These are phyloP conservation scores for Spea multiplicata DNA, from an alignment of 2,113 vertebrate species.

Conservation along the genomic window DNA sequence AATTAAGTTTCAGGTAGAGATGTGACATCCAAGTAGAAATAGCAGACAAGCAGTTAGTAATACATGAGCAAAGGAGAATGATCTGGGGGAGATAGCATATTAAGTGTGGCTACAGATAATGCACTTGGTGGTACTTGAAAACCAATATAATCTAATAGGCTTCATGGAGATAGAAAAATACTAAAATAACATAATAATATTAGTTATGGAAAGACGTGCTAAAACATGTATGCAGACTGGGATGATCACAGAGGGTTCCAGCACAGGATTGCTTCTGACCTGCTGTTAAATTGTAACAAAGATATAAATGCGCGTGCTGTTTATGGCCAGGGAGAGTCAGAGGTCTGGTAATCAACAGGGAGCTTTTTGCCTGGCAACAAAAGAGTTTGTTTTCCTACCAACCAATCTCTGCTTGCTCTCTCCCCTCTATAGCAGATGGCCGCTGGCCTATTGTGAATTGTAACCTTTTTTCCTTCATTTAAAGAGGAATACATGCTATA, in stretches of 20 bases:
- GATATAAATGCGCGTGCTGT: slow-evolving; percentile 3
- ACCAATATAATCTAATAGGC: too few species aligned
- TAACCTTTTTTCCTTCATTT: slow-evolving; percentile 5
- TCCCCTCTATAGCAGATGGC: slow-evolving; percentile 31
- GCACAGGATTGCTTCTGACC: not conserved
- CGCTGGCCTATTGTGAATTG: slow-evolving; percentile 17
- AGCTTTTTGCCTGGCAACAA: slow-evolving; percentile 28
- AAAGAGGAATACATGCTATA: not conserved
- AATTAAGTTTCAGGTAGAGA: too few species aligned
- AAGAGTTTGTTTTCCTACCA: slow-evolving; percentile 24
- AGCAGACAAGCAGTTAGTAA: too few species aligned
- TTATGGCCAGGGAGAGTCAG: not conserved
- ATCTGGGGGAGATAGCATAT: too few species aligned
- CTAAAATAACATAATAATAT: too few species aligned
- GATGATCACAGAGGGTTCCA: not conserved
- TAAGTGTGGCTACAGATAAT: too few species aligned
- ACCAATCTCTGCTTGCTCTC: not conserved
- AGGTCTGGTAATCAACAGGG: not conserved
- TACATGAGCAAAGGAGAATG: too few species aligned
- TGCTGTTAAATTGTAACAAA: slow-evolving; percentile 7
- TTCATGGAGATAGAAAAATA: too few species aligned
- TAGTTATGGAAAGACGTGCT: too few species aligned
- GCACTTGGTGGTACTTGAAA: too few species aligned
- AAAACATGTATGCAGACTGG: too few species aligned
- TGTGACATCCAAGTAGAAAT: too few species aligned